Evolutionary conservation across 2,113 vertebrate genomes (phyloP).

Genomic region (Oxyruncus cristatus): DNA sequence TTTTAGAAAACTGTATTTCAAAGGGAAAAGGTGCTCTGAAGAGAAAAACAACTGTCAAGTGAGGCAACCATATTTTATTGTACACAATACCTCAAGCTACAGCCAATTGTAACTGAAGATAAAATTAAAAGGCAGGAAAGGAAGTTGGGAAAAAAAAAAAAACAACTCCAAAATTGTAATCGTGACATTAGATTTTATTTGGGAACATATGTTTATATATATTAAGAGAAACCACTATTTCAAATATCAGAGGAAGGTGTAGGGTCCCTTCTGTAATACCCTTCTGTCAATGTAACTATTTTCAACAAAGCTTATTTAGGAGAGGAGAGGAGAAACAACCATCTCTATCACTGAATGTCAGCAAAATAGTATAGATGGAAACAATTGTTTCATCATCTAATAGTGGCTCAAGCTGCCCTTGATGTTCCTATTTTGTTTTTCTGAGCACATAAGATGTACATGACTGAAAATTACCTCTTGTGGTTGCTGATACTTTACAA

Average conservation of each 20-base stretch:
- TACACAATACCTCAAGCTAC: not conserved
- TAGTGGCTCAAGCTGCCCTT: not conserved
- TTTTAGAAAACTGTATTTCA: not conserved
- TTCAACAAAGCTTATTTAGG: not conserved
- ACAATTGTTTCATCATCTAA: not conserved
- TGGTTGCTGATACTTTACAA: not conserved
- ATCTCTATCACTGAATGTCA: not conserved
- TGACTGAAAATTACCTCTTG: not conserved
- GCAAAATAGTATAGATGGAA: not conserved
- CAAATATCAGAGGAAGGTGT: not conserved
- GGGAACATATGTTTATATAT: not conserved
- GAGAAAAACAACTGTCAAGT: not conserved
- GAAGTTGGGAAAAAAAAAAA: not conserved
- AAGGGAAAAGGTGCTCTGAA: not conserved
- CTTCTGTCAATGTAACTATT: not conserved
- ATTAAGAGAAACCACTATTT: not conserved
- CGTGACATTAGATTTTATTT: not conserved
- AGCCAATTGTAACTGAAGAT: not conserved
- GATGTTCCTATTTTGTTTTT: not conserved
- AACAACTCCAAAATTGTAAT: accelerated
- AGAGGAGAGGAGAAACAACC: not conserved
- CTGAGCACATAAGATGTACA: not conserved
- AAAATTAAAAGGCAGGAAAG: not conserved
- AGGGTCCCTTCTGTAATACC: not conserved
- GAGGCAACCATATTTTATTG: not conserved